Percentiles rank a stretch among this genome's conserved stretches.
Evolutionary conservation across 2,797 vertebrate genomes (phyloP).

Genomic region (Silurus lanzhouensis): DNA sequence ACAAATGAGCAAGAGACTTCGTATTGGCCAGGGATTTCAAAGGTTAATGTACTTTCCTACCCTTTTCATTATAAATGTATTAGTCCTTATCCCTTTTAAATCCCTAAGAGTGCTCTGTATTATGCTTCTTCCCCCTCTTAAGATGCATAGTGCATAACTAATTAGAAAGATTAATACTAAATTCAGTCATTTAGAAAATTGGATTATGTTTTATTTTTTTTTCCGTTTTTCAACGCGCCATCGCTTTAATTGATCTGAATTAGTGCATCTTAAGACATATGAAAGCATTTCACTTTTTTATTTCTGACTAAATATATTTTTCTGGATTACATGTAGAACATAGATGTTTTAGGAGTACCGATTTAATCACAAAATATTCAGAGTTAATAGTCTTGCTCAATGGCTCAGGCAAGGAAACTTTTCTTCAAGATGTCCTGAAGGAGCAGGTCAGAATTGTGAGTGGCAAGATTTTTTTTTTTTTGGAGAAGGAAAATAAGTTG

Average conservation of each 20-base stretch:
- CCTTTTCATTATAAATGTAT: conserved; percentile 50
- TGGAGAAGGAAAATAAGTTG: background rate
- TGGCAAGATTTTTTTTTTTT: background rate
- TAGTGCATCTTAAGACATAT: background rate
- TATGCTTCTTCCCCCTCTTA: conserved; percentile 8
- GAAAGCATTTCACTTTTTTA: background rate
- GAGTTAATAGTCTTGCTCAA: background rate
- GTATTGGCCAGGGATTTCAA: conserved; percentile 48
- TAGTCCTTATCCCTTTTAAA: conserved; percentile 25
- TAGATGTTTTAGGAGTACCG: background rate
- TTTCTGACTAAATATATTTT: background rate
- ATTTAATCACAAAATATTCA: background rate
- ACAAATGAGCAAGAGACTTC: conserved; percentile 31
- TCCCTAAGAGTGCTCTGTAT: conserved; percentile 15
- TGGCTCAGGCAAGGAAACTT: background rate
- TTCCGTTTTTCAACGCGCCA: conserved; percentile 64
- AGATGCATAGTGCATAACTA: conserved; percentile 31
- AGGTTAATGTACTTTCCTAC: conserved; percentile 55
- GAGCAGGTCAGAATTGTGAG: background rate
- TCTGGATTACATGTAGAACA: background rate
- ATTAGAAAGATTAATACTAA: conserved; percentile 25
- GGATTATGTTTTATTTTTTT: conserved; percentile 65
- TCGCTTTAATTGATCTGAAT: conserved; percentile 65
- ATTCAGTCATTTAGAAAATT: conserved; percentile 62
- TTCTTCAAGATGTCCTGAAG: background rate